A percentile compares a stretch with the other conserved stretches of the same genome.
phyloP scores from a whole-genome alignment of 2,888 invertebrate species.

The Allophyes oxyacanthae region DNA sequence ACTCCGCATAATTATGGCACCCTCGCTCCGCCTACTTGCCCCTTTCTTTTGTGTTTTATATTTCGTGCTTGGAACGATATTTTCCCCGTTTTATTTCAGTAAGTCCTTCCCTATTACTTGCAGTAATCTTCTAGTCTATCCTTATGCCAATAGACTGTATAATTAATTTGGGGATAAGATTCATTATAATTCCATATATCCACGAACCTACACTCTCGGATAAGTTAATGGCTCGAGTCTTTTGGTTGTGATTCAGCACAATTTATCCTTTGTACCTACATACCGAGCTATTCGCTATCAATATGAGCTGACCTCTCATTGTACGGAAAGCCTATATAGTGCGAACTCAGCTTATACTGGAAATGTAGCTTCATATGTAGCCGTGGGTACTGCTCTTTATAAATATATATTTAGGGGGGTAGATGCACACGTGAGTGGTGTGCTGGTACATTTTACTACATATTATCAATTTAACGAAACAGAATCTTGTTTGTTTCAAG shows the following conservation, averaged over 20 bases:
- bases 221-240: conserved; percentile 34
- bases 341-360: too few relatives aligned
- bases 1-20: too few relatives aligned
- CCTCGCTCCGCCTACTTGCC: too few relatives aligned
- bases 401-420: conserved; percentile 22
- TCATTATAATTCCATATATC: conserved; percentile 28
- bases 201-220: conserved; percentile 25
- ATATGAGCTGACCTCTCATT: too few relatives aligned
- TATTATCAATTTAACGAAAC: conserved; percentile 43
- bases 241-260: conserved; percentile 40
- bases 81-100: conserved; percentile 3
- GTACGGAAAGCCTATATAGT: too few relatives aligned
- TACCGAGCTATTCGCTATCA: too few relatives aligned
- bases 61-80: too few relatives aligned
- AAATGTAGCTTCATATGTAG: too few relatives aligned
- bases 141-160: neutral
- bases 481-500: conserved; percentile 25
- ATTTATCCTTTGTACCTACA: conserved; percentile 21
- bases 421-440: conserved; percentile 26
- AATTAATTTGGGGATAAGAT: conserved; percentile 14
- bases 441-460: conserved; percentile 30
- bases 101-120: neutral
- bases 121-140: neutral
- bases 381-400: too few relatives aligned
- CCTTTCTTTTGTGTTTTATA: too few relatives aligned